These are phyloP conservation scores for Digitonthophagus gazella DNA, from an alignment of 2,888 invertebrate species.

Conservation along the genomic window DNA sequence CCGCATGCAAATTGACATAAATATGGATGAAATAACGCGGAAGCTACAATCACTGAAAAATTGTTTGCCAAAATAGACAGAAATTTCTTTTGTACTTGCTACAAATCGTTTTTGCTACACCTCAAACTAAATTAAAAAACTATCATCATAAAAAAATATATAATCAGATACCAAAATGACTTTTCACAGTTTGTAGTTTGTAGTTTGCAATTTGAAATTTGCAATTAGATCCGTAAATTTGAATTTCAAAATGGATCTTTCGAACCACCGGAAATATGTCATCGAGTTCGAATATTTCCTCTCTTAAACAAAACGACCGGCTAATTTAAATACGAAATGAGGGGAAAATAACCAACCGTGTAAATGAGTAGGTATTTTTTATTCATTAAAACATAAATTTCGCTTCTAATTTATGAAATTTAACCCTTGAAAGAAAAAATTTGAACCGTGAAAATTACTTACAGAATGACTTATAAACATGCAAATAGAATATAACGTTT, in stretches of 20 bases:
- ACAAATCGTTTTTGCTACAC: no score
- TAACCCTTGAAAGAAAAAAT: no score
- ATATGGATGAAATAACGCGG: background rate
- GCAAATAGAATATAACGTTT: no score
- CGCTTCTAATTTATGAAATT: no score
- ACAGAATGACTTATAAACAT: background rate
- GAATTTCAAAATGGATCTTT: constrained; percentile 4
- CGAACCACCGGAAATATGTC: background rate
- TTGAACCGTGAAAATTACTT: background rate
- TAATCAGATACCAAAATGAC: no score
- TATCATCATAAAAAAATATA: no score
- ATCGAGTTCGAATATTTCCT: constrained; percentile 4
- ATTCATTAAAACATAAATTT: no score
- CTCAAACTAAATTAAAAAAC: no score
- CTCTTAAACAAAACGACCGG: background rate
- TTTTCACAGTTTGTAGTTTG: no score
- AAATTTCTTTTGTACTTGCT: no score
- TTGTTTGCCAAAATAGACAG: no score
- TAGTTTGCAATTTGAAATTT: background rate
- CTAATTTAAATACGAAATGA: background rate
- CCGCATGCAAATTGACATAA: background rate
- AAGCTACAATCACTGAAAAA: background rate
- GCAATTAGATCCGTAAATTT: constrained; percentile 7
- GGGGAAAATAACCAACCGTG: background rate
- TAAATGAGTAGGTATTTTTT: background rate